Evolutionary conservation across 2,113 vertebrate genomes (phyloP), one percentile per base, ranked within the genome.

Genomic region (Pitta sordida): DNA sequence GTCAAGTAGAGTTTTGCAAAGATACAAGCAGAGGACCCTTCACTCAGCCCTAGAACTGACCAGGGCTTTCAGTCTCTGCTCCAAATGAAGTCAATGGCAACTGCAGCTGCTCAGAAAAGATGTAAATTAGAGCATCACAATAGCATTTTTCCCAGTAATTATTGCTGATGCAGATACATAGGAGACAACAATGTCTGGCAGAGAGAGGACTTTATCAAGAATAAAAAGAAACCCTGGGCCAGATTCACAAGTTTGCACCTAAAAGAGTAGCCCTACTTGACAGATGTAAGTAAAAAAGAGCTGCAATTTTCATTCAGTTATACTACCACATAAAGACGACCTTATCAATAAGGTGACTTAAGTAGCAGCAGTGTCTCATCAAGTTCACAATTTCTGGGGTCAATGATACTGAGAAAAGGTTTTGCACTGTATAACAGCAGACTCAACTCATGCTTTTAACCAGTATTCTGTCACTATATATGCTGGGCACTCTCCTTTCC

Each of bases 51-150:
- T 46, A 36, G 32, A 52, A 39, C 46, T 69, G 74, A 88, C 75
- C 32, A 64, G 29, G 37, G 37, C 46, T 87, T 69, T 46, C 78
- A 79, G 34, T 30, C 51, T 46, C 62, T 48, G 53, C 37, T 80
- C 51, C 82, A 67, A 87, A 77, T 39, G 34, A 91, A 96, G 81
- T 46, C 67, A 91, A 13, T 22, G 43, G 63, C 51, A 91, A 94
- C 37, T 69, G 84, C 59, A 96, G 86, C 64, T 91, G 78, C 89
- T 93, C 79, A 77, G 59, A 94, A 64, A 52, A 91, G 56, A 87
- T 67, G 71, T 63, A 94, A 88, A 80, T 83, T 59, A 90, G 53
- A 92, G 85, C n/a, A 90, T 22, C 15, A 67, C 53, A 88, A 82
- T 2, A 76, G 64, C 36, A 52, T 77, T 77, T 82, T 87, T 67